Percentiles rank a stretch among this genome's conserved stretches.
These are phyloP conservation scores for Clunio marinus DNA, from an alignment of 2,888 invertebrate species.

Conservation along the genomic window DNA sequence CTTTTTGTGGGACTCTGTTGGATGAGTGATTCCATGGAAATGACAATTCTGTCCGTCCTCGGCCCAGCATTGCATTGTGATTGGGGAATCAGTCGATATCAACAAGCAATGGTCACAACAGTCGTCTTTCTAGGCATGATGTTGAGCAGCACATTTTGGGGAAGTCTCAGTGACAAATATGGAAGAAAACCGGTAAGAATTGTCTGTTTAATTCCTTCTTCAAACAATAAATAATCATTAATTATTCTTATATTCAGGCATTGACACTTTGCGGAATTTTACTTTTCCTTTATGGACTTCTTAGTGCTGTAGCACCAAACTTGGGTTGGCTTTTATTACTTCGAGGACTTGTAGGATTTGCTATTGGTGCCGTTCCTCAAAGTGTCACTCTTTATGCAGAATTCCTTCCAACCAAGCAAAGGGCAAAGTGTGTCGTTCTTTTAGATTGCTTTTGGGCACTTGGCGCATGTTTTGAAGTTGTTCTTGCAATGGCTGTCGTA, in stretches of 20 bases:
- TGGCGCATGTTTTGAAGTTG: slow-evolving; percentile 89
- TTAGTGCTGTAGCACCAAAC: slow-evolving; percentile 87
- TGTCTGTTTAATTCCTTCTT: not conserved
- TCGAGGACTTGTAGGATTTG: slow-evolving; percentile 90
- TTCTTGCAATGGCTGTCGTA: slow-evolving; percentile 85
- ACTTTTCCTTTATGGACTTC: slow-evolving; percentile 83
- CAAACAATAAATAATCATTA: slow-evolving; percentile 40
- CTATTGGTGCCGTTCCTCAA: slow-evolving; percentile 94
- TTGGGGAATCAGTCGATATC: slow-evolving; percentile 82
- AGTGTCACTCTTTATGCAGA: slow-evolving; percentile 95
- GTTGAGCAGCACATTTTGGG: slow-evolving; percentile 95
- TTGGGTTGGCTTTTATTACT: slow-evolving; percentile 86
- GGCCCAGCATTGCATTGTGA: slow-evolving; percentile 92
- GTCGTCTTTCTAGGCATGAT: slow-evolving; percentile 96
- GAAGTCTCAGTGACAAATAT: slow-evolving; percentile 87
- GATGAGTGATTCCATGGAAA: slow-evolving; percentile 89
- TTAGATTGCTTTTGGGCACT: slow-evolving; percentile 96
- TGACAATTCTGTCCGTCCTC: slow-evolving; percentile 91
- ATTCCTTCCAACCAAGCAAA: slow-evolving; percentile 87
- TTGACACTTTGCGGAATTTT: slow-evolving; percentile 84
- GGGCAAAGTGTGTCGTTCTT: slow-evolving; percentile 91
- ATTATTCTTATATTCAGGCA: slow-evolving; percentile 57
- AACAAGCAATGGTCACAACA: slow-evolving; percentile 89
- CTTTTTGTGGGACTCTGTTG: slow-evolving; percentile 79
- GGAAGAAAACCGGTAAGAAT: slow-evolving; percentile 73